These are phyloP conservation scores for Coleophora deauratella DNA, from an alignment of 2,888 invertebrate species.

Conservation along the genomic window DNA sequence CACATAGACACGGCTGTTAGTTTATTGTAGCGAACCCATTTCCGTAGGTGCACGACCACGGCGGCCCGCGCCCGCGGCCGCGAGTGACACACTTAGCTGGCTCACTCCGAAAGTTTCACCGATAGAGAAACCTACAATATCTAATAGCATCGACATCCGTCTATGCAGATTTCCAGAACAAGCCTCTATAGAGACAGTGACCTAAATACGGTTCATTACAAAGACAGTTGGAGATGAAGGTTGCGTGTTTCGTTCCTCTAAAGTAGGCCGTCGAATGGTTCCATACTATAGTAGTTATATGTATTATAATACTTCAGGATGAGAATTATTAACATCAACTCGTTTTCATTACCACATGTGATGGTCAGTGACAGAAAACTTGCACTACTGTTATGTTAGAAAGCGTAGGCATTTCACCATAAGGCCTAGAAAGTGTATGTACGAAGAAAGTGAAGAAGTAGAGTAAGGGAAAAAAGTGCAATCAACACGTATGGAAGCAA, in stretches of 20 bases:
- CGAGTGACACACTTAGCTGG: conserved; percentile 59
- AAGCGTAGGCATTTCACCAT: conserved; percentile 70
- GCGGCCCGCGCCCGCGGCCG: conserved; percentile 38
- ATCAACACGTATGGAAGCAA: conserved; percentile 37
- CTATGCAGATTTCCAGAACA: conserved; percentile 72
- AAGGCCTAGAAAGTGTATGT: conserved; percentile 69
- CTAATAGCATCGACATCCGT: conserved; percentile 43
- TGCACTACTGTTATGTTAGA: conserved; percentile 68
- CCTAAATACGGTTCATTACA: conserved; percentile 56
- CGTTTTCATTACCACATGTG: conserved; percentile 64
- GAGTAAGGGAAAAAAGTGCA: conserved; percentile 61
- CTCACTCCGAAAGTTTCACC: conserved; percentile 68
- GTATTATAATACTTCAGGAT: too few relatives aligned
- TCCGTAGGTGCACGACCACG: conserved; percentile 60
- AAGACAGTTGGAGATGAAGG: conserved; percentile 43
- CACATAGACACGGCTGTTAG: conserved; percentile 61
- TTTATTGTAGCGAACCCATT: conserved; percentile 67
- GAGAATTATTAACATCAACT: conserved; percentile 40
- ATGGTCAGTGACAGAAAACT: conserved; percentile 59
- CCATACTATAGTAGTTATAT: too few relatives aligned
- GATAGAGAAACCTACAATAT: conserved; percentile 68
- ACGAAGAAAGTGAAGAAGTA: conserved; percentile 71
- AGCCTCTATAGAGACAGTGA: conserved; percentile 52
- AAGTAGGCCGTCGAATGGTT: not conserved
- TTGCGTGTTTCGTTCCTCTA: conserved; percentile 26